Base-by-base conservation (phyloP, 2,113 vertebrate genomes). In the Apteryx owenii region DNA sequence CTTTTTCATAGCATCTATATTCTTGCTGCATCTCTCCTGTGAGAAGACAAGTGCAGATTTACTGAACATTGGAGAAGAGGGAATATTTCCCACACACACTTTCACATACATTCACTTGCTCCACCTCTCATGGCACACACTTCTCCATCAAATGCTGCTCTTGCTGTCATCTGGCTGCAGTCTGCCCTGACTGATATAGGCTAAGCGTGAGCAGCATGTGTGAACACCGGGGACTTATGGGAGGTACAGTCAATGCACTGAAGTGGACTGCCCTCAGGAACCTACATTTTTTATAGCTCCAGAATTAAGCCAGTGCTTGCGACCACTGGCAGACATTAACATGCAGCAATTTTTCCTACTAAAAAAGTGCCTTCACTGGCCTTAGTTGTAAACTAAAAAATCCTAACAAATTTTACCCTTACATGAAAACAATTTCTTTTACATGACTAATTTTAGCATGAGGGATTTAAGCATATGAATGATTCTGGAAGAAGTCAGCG, bases 61-160 rank as follows among this genome's bases (percentile, higher is more conserved):
- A 38, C 58, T 7, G 18, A 38, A 26, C 4, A 25, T 13, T 14
- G 21, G 7, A 17, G 29, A 77, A 78, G 20, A 73, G 15, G 12
- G 19, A 80, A 17, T 75, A 66, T 36, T 26, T 88, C 53, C 80
- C 50, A 42, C 26, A 54, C 17, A 19, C 7, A 9, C 12, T n/a
- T 12, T 6, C 20, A 66, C 36, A 18, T 54, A 87, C 58, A 23
- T 23, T 86, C 46, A 16, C 61, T 89, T 62, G 26, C 20, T 86
- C 46, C 44, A 28, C 15, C 3, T 46, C 26, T 81, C 53, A 53
- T 0, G 8, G 54, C 60, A 90, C 0, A 0, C 26, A 60, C 12
- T 78, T 25, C 17, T 40, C 64, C 38, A 65, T 28, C 7, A 51
- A 28, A 28, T 46, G 51, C 62, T 25, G 46, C 9, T 91, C 21